Evolutionary conservation across 2,888 invertebrate species (phyloP), one percentile per base, ranked within the genome.

Genomic region (Tetrapedia diversipes): DNA sequence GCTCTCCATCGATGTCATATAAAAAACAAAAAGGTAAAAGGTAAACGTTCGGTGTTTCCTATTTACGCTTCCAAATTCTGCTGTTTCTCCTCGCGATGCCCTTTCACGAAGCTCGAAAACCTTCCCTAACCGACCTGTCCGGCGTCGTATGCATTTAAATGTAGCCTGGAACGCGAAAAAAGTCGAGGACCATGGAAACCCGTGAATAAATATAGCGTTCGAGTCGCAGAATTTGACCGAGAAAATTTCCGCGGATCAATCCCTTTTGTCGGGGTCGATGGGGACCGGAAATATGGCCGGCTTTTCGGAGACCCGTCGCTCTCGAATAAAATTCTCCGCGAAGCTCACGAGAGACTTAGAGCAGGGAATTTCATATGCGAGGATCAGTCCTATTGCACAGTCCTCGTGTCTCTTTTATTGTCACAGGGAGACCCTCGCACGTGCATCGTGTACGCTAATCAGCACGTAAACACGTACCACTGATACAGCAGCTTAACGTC

Each of bases 381-480:
- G 59, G 68, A 71, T 77, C 61, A 72, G 60, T 49, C 53, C 61
- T 43, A 56, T 43, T 37, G 22, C 72, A 68, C 24, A 19, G 54
- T 41, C 27, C 53, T 47, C 34, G 14, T 27, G 43, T 61, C 43
- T 56, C 16, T 45, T 56, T 64, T 64, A 80, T 68, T 71, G 63
- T 57, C 39, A 34, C 24, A 1, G 43, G n/a, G 56, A 45, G 56
- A 43, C 59, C 77, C 49, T 47, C 51, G 63, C 80, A 82, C 82
- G 82, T 82, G 82, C 74, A 32, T 41, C 64, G 41, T 54, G 60
- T 49, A 72, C 59, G 59, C 68, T 81, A 82, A 82, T 82, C 72
- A 74, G 72, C 66, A 49, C 57, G 63, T 77, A 80, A 82, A 66
- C 61, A 56, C 34, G 57, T 53, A 65, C 61, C 51, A 37, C 37